Base-by-base conservation (phyloP, 2,113 vertebrate genomes). In the Hylia prasina region DNA sequence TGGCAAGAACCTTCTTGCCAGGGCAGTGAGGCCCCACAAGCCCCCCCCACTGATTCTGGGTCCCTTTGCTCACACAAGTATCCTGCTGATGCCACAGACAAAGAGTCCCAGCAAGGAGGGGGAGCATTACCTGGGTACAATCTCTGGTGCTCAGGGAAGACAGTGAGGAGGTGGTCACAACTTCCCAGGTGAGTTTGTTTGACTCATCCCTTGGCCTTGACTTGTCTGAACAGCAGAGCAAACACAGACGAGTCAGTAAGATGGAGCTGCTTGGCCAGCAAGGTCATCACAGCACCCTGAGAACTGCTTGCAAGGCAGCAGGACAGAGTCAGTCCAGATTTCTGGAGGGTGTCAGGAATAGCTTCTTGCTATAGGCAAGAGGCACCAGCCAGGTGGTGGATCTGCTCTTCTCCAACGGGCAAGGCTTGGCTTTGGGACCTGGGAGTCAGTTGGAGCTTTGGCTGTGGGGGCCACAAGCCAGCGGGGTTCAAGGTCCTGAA, bases 131-230 rank as follows among this genome's bases (percentile, higher is more conserved):
- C 86, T 50, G 45, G 44, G 51, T 64, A 5, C 50, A 72, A 18
- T 42, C 61, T 10, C 28, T 28, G 4, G 4, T 11, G 33, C 15
- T 89, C 35, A n/a, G 11, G 39, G 8, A 22, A 11, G 63, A 77
- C 39, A 45, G 8, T 0, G 6, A 42, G 45, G n/a, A 58, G 9
- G 7, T 21, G 11, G 44, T 54, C 9, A 17, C 5, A 53, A 12
- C 14, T 75, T 53, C n/a, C 53, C 64, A 79, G 11, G 21, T 1
- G 8, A 45, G 14, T 10, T 39, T 8, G 3, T 39, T 42, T 79
- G 48, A n/a, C 16, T 3, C 11, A 1, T 47, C 30, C 16, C 18
- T 14, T 54, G 56, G n/a, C 65, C 85, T 87, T 47, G 48, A 20
- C 30, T 70, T 70, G 48, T 35, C 85, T 94, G 16, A 64, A 50